Conservation (phyloP, 2,888 invertebrate species). For the Dicycla oo region DNA sequence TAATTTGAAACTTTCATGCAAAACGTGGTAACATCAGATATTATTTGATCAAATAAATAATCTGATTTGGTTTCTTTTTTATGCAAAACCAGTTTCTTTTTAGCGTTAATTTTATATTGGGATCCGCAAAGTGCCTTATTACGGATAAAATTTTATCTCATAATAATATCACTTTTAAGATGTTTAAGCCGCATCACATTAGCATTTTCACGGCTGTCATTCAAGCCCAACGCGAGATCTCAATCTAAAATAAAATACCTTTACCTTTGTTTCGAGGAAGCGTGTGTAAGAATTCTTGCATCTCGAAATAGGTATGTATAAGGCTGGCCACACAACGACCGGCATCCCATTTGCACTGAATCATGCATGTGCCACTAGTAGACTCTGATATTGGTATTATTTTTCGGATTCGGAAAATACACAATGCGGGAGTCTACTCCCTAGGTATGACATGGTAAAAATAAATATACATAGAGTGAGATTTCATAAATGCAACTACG, state of each 20-base stretch:
- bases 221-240: slow-evolving; percentile 71
- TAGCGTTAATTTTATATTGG: slow-evolving; percentile 9
- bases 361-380: slow-evolving; percentile 41
- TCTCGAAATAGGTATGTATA: slow-evolving; percentile 62
- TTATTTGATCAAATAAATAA: slow-evolving; percentile 36
- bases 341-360: slow-evolving; percentile 45
- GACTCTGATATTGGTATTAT: slow-evolving; percentile 20
- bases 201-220: slow-evolving; percentile 82
- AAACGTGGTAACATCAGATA: slow-evolving; percentile 26
- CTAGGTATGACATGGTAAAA: neutral
- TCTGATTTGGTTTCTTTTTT: slow-evolving; percentile 11
- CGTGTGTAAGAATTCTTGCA: slow-evolving; percentile 37
- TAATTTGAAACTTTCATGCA: slow-evolving; percentile 43
- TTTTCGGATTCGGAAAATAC: slow-evolving; percentile 11
- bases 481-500: neutral
- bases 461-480: slow-evolving; percentile 15
- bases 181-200: slow-evolving; percentile 69
- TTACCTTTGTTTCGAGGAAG: slow-evolving; percentile 59
- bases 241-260: slow-evolving; percentile 68
- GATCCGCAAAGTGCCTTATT: slow-evolving; percentile 34
- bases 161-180: slow-evolving; percentile 52
- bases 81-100: slow-evolving; percentile 16
- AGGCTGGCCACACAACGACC: slow-evolving; percentile 28
- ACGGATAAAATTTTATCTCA: slow-evolving; percentile 42
- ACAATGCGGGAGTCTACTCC: neutral